A percentile compares a stretch with the other conserved stretches of the same genome.
Conservation (phyloP, 2,888 invertebrate species). For the Troides oblongomaculatus region DNA sequence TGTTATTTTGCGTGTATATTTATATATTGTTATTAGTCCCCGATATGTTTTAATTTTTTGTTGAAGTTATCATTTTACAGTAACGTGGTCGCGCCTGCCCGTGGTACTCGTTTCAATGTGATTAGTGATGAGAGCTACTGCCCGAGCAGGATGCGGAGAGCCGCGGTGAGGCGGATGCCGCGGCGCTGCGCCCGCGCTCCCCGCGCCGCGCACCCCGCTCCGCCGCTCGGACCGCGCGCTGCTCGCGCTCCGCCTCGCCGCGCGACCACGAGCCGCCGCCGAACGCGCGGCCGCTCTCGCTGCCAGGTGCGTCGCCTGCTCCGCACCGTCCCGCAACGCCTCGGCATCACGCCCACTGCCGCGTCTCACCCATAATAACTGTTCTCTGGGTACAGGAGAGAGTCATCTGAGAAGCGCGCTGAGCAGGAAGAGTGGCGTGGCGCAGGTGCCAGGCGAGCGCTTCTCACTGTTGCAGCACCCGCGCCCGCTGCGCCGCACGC, state of each 20-base stretch:
- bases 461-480: slow-evolving; percentile 71
- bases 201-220: not conserved
- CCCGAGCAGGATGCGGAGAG: too few species aligned
- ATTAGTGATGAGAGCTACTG: too few species aligned
- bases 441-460: slow-evolving; percentile 49
- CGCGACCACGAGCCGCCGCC: slow-evolving; percentile 73
- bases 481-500: slow-evolving; percentile 60
- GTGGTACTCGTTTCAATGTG: too few species aligned
- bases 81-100: too few species aligned
- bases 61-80: too few species aligned
- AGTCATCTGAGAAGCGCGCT: slow-evolving; percentile 69
- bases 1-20: too few species aligned
- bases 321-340: slow-evolving; percentile 48
- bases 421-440: slow-evolving; percentile 51
- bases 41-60: too few species aligned
- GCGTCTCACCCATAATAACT: not conserved
- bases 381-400: slow-evolving; percentile 53
- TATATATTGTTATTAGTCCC: too few species aligned
- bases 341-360: slow-evolving; percentile 32
- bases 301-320: slow-evolving; percentile 68
- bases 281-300: slow-evolving; percentile 61
- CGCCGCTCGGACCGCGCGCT: not conserved
- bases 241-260: not conserved
- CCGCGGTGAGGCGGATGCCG: too few species aligned
- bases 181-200: too few species aligned